Evolutionary conservation across 2,113 vertebrate species (phyloP), one percentile per base, ranked within the genome.

Genomic region (Protobothrops mucrosquamatus): DNA sequence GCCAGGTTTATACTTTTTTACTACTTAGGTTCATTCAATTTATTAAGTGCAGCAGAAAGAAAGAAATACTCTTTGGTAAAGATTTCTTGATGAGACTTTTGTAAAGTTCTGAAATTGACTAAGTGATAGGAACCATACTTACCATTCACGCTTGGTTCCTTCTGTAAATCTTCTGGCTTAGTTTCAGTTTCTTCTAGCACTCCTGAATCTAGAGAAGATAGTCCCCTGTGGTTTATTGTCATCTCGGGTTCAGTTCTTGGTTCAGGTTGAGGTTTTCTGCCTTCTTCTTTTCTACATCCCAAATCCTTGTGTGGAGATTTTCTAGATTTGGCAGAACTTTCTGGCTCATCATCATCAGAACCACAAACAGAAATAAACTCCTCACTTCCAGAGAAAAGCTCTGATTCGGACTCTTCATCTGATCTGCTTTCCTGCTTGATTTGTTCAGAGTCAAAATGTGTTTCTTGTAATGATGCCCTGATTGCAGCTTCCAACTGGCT

Each of bases 401-500:
- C 99, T 0, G 99, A 99, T 24, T 99, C 99, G 0, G 99, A 99
- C 92, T 99, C 99, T 34, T 99, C 99, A 4, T 99, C 99, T 1
- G 99, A 99, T 20, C 98, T 97, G 64, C 98, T 98, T 93, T 99
- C 98, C 4, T 98, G 98, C 92, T 98, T 98, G 74, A 98, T 97
- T 26, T 98, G 98, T 0, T 97, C 97, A 87, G 99, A 99, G 95
- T 99, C 99, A 56, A 99, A 99, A 96, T 99, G 99, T 0, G 99
- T 99, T 97, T 99, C 99, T 96, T 99, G 99, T 64, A 99, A 97
- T 0, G 99, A 99, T 92, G 99, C 99, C 96, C 98, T 98, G 96
- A 99, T 99, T 5, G 99, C 99, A 86, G 99, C 99, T 97, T 99
- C 99, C 97, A 99, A 95, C 97, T 99, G 99, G 97, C 99, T 99